phyloP scores from a whole-genome alignment of 2,888 invertebrate genomes.

The Smittia sp. region DNA sequence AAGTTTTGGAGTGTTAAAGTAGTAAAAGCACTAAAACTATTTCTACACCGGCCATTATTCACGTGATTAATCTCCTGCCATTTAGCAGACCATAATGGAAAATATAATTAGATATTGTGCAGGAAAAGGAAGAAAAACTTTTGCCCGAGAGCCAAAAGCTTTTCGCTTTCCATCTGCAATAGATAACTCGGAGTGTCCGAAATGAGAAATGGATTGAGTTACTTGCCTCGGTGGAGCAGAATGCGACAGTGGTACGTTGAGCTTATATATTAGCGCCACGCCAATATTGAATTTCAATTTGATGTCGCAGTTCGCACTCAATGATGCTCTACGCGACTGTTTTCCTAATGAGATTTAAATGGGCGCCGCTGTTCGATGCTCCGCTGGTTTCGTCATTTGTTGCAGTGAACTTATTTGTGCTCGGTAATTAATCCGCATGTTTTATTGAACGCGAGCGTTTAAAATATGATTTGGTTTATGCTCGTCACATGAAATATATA shows the following conservation, averaged over 20 bases:
- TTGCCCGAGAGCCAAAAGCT: neutral
- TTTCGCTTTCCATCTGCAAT: neutral
- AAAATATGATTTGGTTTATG: neutral
- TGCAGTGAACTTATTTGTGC: neutral
- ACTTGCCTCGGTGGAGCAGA: neutral
- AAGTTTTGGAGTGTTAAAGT: neutral
- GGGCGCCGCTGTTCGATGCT: neutral
- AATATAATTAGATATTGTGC: slow-evolving; percentile 1
- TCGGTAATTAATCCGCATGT: neutral
- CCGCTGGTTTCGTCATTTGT: neutral
- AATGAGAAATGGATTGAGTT: neutral
- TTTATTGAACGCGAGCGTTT: neutral
- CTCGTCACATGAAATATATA: too few species aligned
- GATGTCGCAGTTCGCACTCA: neutral
- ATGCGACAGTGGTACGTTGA: neutral
- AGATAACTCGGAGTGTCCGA: neutral
- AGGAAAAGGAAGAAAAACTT: neutral
- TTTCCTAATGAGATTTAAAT: neutral
- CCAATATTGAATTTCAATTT: slow-evolving; percentile 14
- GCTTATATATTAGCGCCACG: neutral
- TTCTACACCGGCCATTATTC: neutral
- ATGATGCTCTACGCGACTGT: slow-evolving; percentile 5
- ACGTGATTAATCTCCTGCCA: slow-evolving; percentile 7
- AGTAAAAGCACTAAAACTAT: neutral
- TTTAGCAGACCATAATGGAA: neutral